Base-by-base conservation (phyloP, 2,888 invertebrate genomes). In the Opisthograptis luteolata region DNA sequence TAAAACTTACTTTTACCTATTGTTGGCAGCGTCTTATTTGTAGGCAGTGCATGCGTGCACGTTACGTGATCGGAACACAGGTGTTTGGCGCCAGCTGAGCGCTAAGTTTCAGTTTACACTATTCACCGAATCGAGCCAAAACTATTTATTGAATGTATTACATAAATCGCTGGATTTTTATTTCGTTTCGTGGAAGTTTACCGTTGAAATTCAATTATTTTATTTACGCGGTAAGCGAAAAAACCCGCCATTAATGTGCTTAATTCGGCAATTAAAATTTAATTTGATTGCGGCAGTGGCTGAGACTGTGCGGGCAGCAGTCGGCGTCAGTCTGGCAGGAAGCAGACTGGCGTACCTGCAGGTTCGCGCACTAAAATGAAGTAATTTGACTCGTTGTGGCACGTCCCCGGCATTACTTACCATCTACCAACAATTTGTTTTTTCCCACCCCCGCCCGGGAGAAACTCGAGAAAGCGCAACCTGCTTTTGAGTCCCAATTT, bases 401-500 rank as follows among this genome's bases (percentile, higher is more conserved):
- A 85, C 84, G 84, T 84, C 75, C 64, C 71, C 67, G 71, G 78
- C 81, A 81, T 85, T 85, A 85, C 81, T 85, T 85, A 83, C 84
- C 81, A 83, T 84, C 81, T 73, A 81, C 71, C 83, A 82, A 85
- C 84, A 85, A 85, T 86, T 86, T 86, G 82, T 85, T 85, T 86
- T 76, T 81, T 75, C 76, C 76, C 78, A 69, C 78, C 79, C 81
- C 75, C 77, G 66, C 81, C 75, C 77, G 66, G 76, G 75, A 81
- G 75, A 82, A 83, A 78, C 78, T 83, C 79, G 72, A 79, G 75
- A 73, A 65, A 76, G 73, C 77, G 77, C 74, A 73, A 76, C 74
- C 73, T 80, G 82, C 84, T 85, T 86, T 84, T 86, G 84, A 81
- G 84, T 84, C 83, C 70, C 84, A 84, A 85, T 87, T 87, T 86